A percentile compares a stretch with the other conserved stretches of the same genome.
These are phyloP conservation scores for Neodiprion fabricii DNA, from an alignment of 1,140 invertebrate genomes.

Conservation along the genomic window DNA sequence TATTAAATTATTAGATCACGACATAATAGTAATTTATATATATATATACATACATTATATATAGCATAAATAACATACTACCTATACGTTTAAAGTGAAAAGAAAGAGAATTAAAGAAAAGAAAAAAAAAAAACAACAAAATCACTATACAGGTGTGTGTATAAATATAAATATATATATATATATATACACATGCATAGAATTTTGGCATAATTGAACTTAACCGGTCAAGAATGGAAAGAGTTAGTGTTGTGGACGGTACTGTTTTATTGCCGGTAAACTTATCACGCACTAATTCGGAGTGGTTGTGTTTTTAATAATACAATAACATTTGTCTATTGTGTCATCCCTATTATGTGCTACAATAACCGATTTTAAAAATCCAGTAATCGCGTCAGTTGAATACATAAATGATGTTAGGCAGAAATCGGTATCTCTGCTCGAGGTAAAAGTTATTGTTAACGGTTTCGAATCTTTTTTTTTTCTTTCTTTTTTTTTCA, in stretches of 20 bases:
- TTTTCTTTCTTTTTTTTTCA: too few relatives aligned
- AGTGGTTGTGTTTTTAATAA: background rate
- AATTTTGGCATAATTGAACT: slow-evolving; percentile 18
- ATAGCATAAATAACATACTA: background rate
- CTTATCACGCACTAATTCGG: background rate
- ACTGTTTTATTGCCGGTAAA: slow-evolving; percentile 8
- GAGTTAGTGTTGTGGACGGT: background rate
- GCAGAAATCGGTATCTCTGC: background rate
- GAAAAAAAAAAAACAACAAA: slow-evolving; percentile 14
- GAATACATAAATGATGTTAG: background rate
- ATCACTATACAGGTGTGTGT: background rate
- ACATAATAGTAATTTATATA: slow-evolving; percentile 36
- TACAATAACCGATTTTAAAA: background rate
- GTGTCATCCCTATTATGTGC: background rate
- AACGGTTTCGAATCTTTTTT: too few relatives aligned
- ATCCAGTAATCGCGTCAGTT: background rate
- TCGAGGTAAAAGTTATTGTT: background rate
- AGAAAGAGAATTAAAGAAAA: slow-evolving; percentile 38
- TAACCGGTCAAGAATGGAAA: slow-evolving; percentile 17
- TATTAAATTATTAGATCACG: slow-evolving; percentile 19
- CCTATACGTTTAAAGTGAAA: slow-evolving; percentile 37
- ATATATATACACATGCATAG: background rate
- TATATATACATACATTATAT: slow-evolving; percentile 32
- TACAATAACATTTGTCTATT: slow-evolving; percentile 2
- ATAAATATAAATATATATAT: background rate